phyloP scores from a whole-genome alignment of 2,797 vertebrate genomes.

The Syngnathus rostellatus region DNA sequence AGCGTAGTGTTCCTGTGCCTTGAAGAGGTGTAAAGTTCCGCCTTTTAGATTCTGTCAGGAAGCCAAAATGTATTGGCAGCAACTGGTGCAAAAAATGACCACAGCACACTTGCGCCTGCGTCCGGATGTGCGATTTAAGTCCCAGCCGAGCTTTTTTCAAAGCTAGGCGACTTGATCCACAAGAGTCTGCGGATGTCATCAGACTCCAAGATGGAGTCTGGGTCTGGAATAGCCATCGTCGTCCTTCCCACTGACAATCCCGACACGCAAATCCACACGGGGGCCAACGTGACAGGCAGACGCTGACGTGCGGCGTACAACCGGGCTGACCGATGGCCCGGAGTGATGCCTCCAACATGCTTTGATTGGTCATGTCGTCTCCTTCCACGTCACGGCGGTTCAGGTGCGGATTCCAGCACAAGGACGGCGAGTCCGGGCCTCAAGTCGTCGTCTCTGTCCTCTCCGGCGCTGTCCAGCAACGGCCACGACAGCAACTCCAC shows the following conservation, averaged over 20 bases:
- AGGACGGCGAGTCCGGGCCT: conserved; percentile 91
- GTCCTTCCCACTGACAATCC: conserved; percentile 29
- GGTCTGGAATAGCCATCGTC: conserved; percentile 67
- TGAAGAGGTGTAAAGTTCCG: neutral
- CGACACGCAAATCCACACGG: conserved; percentile 51
- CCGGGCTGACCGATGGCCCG: conserved; percentile 21
- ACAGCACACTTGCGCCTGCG: neutral
- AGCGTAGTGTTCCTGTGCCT: too few species aligned
- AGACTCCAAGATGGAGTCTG: conserved; percentile 30
- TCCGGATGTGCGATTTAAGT: conserved; percentile 29
- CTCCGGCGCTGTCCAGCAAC: conserved; percentile 73
- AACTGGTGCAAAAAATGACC: neutral
- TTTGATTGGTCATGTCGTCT: too few species aligned
- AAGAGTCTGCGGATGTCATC: conserved; percentile 66
- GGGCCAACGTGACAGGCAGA: conserved; percentile 37
- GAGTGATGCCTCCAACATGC: neutral
- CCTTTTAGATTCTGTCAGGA: neutral
- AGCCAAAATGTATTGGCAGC: too few species aligned
- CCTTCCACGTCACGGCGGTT: neutral
- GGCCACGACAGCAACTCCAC: conserved; percentile 78
- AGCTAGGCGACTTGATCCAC: conserved; percentile 39
- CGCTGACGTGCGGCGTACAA: conserved; percentile 23
- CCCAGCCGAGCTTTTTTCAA: conserved; percentile 25
- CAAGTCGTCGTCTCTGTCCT: conserved; percentile 70
- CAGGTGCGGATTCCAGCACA: conserved; percentile 90